Base-by-base conservation (phyloP, 1,140 invertebrate genomes). In the Heliconius eleuchia region DNA sequence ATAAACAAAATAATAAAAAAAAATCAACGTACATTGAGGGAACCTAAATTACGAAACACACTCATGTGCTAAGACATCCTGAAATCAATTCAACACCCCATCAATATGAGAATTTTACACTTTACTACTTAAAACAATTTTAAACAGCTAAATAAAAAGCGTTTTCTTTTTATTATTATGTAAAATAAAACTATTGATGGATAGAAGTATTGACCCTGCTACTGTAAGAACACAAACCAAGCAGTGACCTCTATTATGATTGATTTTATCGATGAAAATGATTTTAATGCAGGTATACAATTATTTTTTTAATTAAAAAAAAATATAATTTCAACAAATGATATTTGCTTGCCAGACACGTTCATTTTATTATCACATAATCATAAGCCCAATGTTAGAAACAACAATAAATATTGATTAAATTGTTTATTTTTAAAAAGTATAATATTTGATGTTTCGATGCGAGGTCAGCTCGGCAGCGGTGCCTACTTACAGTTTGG, bases 401-500 rank as follows among this genome's bases (percentile, higher is more conserved):
- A 66, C 23, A 66, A 66, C 60, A 66, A 30, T 66, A 66, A 30
- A n/a, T 66, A 27, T 66, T 66, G 23, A 66, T 66, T 30, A 13
- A 66, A 30, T 30, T 3, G 23, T 66, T 66, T 66, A 66, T 66
- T 30, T 66, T 66, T 0, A 66, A 27, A 23, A 2, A 30, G n/a
- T 66, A 71, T 19, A 71, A n/a, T 39, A 16, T 27, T 37, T 4
- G 16, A 66, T 39, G 71, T 80, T 71, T 80, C 83, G 89, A 74
- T 86, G 89, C 85, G 89, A 90, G 79, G 80, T 85, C 90, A 84
- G 88, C 88, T 91, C 79, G 87, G 88, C 80, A 84, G 73, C 81
- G 74, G 73, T 80, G 84, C 74, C 80, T 86, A 94, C 91, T 94
- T 96, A 96, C 93, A 96, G 93, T 95, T 96, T 96, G 86, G 96